Evolutionary conservation across 1,140 invertebrate species (phyloP), one percentile per base, ranked within the genome.

Genomic region (Saccostrea glomerata): DNA sequence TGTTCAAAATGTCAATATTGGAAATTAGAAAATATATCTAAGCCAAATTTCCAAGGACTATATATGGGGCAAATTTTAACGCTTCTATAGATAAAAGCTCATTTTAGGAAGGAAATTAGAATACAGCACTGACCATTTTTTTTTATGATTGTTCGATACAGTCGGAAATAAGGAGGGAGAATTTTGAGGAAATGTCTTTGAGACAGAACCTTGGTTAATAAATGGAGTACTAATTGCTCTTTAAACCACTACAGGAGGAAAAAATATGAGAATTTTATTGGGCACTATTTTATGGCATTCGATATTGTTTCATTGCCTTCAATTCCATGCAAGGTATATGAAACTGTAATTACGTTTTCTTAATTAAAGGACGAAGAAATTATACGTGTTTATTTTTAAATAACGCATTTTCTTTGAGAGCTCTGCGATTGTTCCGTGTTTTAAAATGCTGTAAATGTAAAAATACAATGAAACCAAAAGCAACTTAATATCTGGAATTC

Each of bases 221-320:
- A 36, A 77, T 77, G 23, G 70, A 77, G 13, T 30, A 30, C 70
- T 77, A 77, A 77, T 77, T 77, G 70, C 70, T 77, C 13, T 77
- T 30, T 77, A 23, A 9, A 77, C 25, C 25, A 77, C 30, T 13
- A 30, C 70, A 30, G 15, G 25, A 77, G 70, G 30, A 30, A 77
- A 47, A 73, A 40, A 77, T 77, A 36, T 25, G 30, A 77, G 23
- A 36, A 30, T 77, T 77, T 77, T 77, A 77, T 77, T 15, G 70
- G 70, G 13, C 25, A 15, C 23, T 25, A 25, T 77, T 77, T 73
- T 77, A 77, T 77, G 25, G 70, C 25, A 17, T 25, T 77, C 70
- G 25, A 30, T 77, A 30, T 30, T 77, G 70, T 77, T 77, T 77
- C 70, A 36, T 36, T 77, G 70, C 25, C 25, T 25, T 77, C 70